Evolutionary conservation across 2,797 vertebrate genomes (phyloP).

Genomic region (Enteromius radiatus): DNA sequence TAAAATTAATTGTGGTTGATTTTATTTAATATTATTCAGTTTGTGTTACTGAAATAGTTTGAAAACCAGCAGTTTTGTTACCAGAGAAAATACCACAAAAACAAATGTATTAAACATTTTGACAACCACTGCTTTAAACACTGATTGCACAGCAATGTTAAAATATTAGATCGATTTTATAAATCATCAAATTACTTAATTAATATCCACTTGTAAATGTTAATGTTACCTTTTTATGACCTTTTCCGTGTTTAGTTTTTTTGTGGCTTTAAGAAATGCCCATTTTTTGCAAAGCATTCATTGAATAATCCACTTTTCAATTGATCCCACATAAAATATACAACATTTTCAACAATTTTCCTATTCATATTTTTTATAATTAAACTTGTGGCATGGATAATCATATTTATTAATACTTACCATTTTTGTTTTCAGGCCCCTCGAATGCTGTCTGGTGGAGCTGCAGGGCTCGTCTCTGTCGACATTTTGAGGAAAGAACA

Average conservation of each 20-base stretch:
- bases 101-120: too few species aligned
- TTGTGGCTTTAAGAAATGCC: not conserved
- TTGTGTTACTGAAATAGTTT: not conserved
- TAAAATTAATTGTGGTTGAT: not conserved
- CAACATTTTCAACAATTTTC: too few species aligned
- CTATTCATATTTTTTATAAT: not conserved
- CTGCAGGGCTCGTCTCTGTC: slow-evolving; percentile 85
- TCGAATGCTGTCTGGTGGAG: slow-evolving; percentile 84
- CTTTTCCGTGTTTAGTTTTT: not conserved
- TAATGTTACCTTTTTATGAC: too few species aligned
- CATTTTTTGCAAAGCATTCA: not conserved
- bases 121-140: not conserved
- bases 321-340: not conserved
- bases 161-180: not conserved
- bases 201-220: not conserved
- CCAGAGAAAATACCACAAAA: not conserved
- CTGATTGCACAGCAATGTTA: not conserved
- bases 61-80: not conserved
- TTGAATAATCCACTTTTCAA: not conserved
- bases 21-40: not conserved
- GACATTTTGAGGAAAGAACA: slow-evolving; percentile 85
- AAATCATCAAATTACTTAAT: not conserved
- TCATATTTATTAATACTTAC: not conserved
- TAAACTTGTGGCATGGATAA: not conserved
- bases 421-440: slow-evolving; percentile 65